phyloP scores from a whole-genome alignment of 1,140 invertebrate genomes.

The Scylla paramamosain region DNA sequence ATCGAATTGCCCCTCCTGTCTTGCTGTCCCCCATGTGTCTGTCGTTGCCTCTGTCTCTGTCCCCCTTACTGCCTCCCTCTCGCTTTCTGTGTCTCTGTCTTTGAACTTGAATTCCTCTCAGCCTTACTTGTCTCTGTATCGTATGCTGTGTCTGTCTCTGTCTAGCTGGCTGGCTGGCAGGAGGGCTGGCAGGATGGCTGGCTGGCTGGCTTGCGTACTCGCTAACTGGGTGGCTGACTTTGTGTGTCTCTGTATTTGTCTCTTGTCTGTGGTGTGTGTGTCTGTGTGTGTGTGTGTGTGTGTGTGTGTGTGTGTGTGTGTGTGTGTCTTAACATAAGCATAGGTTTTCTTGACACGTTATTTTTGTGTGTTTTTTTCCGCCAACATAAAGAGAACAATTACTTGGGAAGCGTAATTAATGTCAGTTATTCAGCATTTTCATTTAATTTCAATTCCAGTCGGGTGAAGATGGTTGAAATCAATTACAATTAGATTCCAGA shows the following conservation, averaged over 20 bases:
- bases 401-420: no score
- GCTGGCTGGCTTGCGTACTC: no score
- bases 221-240: background rate
- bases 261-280: background rate
- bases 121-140: background rate
- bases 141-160: background rate
- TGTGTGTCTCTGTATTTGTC: background rate
- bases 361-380: no score
- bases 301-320: conserved; percentile 10
- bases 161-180: background rate
- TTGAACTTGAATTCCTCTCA: background rate
- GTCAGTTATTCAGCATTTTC: background rate
- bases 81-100: background rate
- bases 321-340: no score
- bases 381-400: no score
- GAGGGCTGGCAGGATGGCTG: no score
- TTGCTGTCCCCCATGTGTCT: background rate
- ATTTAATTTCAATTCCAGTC: background rate
- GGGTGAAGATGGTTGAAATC: background rate
- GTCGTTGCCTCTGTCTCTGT: background rate
- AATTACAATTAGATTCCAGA: background rate
- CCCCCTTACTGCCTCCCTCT: background rate
- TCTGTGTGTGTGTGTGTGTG: background rate
- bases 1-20: background rate
- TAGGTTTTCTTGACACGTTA: no score